A percentile compares a stretch with the other conserved stretches of the same genome.
These are phyloP conservation scores for Chaetophractus vellerosus DNA, from an alignment of 2,797 vertebrate genomes.

Conservation along the genomic window DNA sequence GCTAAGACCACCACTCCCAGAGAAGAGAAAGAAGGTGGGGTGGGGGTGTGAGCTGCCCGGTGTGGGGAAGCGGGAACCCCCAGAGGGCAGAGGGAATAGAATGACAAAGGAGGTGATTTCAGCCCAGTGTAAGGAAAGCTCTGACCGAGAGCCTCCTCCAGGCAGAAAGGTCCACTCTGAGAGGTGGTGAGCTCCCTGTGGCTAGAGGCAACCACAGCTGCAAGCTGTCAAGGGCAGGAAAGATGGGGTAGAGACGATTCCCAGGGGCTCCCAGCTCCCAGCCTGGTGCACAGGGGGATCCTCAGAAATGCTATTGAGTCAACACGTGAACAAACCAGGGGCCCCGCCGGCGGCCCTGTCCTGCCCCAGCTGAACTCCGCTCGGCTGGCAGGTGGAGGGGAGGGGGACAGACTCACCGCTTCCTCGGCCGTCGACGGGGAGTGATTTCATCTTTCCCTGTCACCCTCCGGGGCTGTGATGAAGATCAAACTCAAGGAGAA, in stretches of 20 bases:
- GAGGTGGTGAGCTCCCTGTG: background rate
- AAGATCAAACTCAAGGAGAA: background rate
- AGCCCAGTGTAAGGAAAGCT: rapidly evolving
- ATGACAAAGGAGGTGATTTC: background rate
- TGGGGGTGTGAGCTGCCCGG: rapidly evolving
- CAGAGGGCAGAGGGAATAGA: rapidly evolving
- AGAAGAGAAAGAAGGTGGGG: background rate
- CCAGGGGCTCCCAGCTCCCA: background rate
- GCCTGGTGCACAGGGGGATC: background rate
- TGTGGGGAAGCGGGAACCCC: background rate
- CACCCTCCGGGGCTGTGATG: no score
- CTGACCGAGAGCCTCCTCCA: background rate
- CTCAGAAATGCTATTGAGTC: background rate
- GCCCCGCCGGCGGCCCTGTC: background rate
- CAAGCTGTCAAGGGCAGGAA: background rate
- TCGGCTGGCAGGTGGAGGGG: background rate
- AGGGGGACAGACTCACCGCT: background rate
- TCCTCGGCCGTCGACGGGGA: background rate
- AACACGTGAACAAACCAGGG: background rate
- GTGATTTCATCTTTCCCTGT: background rate
- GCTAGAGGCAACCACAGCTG: background rate
- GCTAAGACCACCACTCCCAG: background rate
- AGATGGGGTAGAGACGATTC: background rate
- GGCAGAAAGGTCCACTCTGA: background rate
- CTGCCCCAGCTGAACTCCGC: background rate